phyloP scores from a whole-genome alignment of 2,888 invertebrate genomes.

The Uropetala carovei region DNA sequence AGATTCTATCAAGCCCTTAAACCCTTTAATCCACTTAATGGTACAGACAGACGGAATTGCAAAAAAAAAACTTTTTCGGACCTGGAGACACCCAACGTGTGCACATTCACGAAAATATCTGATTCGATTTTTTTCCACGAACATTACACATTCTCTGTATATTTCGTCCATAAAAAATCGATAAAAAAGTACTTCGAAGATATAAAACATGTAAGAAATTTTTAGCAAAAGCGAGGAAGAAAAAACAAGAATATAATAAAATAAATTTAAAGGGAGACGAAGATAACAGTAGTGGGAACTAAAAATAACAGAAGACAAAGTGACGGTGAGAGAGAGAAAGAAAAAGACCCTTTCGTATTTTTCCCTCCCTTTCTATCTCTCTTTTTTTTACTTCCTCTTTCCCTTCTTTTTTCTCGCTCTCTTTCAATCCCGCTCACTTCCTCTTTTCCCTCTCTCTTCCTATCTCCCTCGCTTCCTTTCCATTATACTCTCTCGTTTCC shows the following conservation, averaged over 20 bases:
- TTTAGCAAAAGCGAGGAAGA: neutral
- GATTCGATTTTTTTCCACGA: too few species aligned
- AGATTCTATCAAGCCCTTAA: too few species aligned
- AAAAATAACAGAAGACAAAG: neutral
- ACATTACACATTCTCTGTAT: too few species aligned
- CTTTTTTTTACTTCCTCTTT: neutral
- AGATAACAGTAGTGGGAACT: neutral
- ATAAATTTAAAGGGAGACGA: neutral
- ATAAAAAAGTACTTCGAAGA: neutral
- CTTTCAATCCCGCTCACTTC: neutral
- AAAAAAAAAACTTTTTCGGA: too few species aligned
- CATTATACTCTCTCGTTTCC: neutral
- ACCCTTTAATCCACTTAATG: too few species aligned
- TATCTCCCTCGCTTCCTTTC: neutral
- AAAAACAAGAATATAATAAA: neutral
- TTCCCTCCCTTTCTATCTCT: neutral
- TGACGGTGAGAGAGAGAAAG: neutral
- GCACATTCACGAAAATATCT: too few species aligned
- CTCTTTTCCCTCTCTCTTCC: neutral
- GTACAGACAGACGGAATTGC: too few species aligned
- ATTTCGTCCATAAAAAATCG: too few species aligned
- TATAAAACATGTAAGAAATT: neutral
- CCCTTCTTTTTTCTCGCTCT: neutral
- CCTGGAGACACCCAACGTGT: too few species aligned
- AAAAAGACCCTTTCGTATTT: neutral